phyloP scores from a whole-genome alignment of 2,113 vertebrate genomes.

The Chinchilla lanigera region DNA sequence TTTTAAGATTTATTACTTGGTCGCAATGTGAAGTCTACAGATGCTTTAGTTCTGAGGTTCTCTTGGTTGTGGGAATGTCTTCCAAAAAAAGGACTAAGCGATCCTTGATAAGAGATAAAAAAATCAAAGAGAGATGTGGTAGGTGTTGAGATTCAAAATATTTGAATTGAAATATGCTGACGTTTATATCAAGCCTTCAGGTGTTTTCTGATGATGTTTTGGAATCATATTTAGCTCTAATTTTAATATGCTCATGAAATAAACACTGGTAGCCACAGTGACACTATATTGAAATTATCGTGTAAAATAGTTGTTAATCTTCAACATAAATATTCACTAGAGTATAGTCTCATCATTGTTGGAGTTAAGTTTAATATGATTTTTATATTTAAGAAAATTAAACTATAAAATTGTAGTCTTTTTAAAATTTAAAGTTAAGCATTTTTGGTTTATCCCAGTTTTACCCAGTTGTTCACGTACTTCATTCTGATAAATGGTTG shows the following conservation, averaged over 20 bases:
- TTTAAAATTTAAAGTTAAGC: not conserved
- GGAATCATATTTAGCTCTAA: not conserved
- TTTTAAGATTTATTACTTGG: not conserved
- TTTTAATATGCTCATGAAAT: not conserved
- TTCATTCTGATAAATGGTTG: not conserved
- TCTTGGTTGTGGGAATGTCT: not conserved
- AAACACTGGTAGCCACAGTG: not conserved
- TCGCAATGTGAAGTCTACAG: not conserved
- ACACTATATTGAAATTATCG: not conserved
- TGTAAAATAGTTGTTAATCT: not conserved
- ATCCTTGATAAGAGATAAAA: not conserved
- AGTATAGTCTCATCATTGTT: not conserved
- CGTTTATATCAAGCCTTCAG: not conserved
- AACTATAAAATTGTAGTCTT: not conserved
- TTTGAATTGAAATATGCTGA: not conserved
- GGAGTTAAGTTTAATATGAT: not conserved
- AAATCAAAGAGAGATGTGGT: not conserved
- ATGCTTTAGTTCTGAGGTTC: not conserved
- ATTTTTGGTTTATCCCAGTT: not conserved
- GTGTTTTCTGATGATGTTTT: not conserved
- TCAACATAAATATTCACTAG: not conserved
- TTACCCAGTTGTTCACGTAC: not conserved
- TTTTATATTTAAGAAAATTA: conserved; percentile 26
- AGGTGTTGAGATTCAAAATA: not conserved
- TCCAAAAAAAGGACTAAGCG: not conserved